Conservation (phyloP, 2,113 vertebrate species). For the Lota lota region DNA sequence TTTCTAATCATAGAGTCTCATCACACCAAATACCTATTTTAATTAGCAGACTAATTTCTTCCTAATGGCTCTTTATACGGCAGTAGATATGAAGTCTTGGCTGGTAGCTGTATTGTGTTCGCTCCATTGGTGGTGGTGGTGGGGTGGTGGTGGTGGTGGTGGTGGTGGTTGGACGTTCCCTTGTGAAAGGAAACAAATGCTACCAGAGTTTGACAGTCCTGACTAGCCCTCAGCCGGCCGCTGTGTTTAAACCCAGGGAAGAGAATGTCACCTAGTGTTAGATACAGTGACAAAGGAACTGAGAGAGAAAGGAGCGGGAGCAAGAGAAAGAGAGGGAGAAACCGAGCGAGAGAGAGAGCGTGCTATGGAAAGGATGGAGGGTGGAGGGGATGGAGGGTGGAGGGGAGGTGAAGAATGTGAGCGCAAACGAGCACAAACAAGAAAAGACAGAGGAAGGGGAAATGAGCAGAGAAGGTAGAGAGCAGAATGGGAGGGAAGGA, state of each 20-base stretch:
- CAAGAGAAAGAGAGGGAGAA: background rate
- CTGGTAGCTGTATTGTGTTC: no score
- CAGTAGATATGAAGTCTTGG: slow-evolving; percentile 3
- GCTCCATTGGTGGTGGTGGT: no score
- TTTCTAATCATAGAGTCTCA: no score
- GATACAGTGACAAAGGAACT: slow-evolving; percentile 23
- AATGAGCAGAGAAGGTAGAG: slow-evolving; percentile 39
- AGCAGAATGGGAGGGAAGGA: slow-evolving; percentile 25
- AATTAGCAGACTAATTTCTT: no score
- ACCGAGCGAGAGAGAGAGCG: background rate
- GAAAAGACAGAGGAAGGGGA: background rate
- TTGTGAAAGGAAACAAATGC: slow-evolving; percentile 42
- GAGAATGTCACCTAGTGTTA: slow-evolving; percentile 57
- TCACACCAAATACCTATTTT: no score
- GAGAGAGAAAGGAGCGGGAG: slow-evolving; percentile 18
- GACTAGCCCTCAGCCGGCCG: slow-evolving; percentile 25
- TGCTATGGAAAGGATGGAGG: background rate
- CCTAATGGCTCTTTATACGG: no score
- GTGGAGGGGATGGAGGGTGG: background rate
- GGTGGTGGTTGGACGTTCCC: no score
- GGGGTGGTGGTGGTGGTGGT: no score
- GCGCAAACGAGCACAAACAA: background rate
- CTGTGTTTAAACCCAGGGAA: slow-evolving; percentile 1
- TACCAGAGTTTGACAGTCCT: slow-evolving; percentile 36
- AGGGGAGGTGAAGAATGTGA: no score